Base-by-base conservation (phyloP, 2,888 invertebrate species). In the Pristionchus exspectatus region DNA sequence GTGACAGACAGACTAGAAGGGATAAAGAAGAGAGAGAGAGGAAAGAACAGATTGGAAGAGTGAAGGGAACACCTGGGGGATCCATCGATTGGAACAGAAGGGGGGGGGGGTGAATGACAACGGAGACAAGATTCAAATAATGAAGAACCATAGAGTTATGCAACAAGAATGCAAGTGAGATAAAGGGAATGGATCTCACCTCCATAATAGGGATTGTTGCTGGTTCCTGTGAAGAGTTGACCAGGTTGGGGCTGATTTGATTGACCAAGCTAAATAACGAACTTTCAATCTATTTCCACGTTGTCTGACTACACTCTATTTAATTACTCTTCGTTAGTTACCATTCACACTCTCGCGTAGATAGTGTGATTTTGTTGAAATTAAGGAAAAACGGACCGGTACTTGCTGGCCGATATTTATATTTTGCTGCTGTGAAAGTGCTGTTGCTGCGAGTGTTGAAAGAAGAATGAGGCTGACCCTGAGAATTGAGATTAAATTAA, bases 141-240 rank as follows among this genome's bases (percentile, higher is more conserved):
- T 50, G 44, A 9, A 50, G 44, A 50, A 50, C 10, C 1, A 50
- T 50, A 50, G 44, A 50, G 9, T 50, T 50, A 12, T 50, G 44
- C 44, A 50, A 50, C 44, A 50, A 9, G 44, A 50, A 50, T 50
- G 44, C 9, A 1, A 9, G 9, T 50, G 44, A 50, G 44, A 50
- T 12, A 50, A 50, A 50, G 9, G 9, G 27, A 44, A 54, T 9
- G 16, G 18, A 50, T 33, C 50, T 74, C 81, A 94, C 94, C 94
- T 92, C 94, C 94, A 92, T 94, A 94, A 90, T 91, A 93, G n/a
- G 93, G 92, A 91, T 93, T 93, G 90, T 87, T 93, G 83, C 93
- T 92, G 72, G 92, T 93, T 50, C 94, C 94, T 50, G 94, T 90
- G 91, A 93, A 94, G 16, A 94, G 81, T 85, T 90, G 91, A 27